These are phyloP conservation scores for Masticophis lateralis DNA, from an alignment of 2,797 vertebrate species.

Conservation along the genomic window DNA sequence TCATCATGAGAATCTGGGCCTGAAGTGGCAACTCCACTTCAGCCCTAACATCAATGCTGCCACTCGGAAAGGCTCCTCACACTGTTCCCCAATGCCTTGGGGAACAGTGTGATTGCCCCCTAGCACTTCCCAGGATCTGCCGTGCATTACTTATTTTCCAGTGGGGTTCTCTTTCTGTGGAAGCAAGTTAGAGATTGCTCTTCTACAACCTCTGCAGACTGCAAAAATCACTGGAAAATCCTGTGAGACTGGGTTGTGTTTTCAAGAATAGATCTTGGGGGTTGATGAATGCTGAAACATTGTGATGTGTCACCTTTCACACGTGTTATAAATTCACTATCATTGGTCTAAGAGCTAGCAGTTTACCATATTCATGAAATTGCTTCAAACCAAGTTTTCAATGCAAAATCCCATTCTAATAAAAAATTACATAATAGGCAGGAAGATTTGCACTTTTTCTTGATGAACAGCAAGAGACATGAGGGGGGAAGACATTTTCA, in stretches of 20 bases:
- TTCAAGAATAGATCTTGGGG: not conserved
- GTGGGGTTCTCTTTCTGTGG: not conserved
- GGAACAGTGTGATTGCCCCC: not conserved
- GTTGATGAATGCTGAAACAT: not conserved
- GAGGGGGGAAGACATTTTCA: not conserved
- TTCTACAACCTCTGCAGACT: not conserved
- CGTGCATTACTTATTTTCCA: not conserved
- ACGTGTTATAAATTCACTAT: not conserved
- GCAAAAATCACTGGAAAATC: not conserved
- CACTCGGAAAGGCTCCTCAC: not conserved
- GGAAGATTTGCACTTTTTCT: conserved; percentile 31
- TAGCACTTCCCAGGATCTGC: not conserved
- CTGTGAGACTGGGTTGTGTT: not conserved
- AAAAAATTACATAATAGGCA: conserved; percentile 36
- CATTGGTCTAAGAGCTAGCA: not conserved
- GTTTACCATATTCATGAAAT: not conserved
- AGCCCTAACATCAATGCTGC: not conserved
- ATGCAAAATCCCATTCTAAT: conserved; percentile 15
- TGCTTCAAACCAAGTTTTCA: not conserved
- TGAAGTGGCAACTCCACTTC: not conserved
- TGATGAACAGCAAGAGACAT: conserved; percentile 20
- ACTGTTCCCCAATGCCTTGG: not conserved
- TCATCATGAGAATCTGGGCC: not conserved
- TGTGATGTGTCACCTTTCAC: not conserved
- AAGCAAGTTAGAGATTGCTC: not conserved